Percentiles rank a stretch among this genome's conserved stretches.
Conservation (phyloP, 2,113 vertebrate species). For the Bubo bubo region DNA sequence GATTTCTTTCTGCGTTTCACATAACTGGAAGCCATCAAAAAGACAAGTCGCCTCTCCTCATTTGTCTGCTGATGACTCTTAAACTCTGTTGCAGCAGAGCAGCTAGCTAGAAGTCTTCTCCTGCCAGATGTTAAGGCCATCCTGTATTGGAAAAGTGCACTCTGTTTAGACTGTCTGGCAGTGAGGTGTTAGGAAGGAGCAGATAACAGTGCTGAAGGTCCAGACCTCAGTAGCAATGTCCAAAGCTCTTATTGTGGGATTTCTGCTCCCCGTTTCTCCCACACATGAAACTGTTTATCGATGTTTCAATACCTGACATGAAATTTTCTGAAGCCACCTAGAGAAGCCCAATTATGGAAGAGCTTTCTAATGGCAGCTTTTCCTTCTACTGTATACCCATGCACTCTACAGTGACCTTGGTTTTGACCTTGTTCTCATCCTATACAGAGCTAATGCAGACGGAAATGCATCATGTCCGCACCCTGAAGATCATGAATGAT, state of each 20-base stretch:
- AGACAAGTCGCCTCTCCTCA: not conserved
- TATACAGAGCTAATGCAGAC: conserved; percentile 93
- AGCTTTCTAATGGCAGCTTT: not conserved
- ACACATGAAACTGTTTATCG: not conserved
- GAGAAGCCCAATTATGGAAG: not conserved
- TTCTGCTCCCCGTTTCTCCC: not conserved
- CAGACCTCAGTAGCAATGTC: not conserved
- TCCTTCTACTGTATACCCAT: not conserved
- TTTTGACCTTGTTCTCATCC: not conserved
- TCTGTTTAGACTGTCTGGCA: not conserved
- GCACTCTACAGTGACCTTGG: not conserved
- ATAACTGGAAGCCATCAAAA: not conserved
- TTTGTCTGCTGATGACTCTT: not conserved
- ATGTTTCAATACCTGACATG: not conserved
- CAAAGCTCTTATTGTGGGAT: not conserved
- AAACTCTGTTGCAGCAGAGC: not conserved
- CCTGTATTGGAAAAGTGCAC: not conserved
- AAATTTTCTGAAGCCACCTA: not conserved
- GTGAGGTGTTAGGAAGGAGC: not conserved
- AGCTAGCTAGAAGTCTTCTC: not conserved
- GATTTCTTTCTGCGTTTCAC: not conserved
- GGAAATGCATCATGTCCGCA: conserved; percentile 94
- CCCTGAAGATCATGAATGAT: conserved; percentile 93
- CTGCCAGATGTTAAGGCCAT: not conserved
- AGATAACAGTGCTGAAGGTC: not conserved